Conservation (phyloP, 2,888 invertebrate species). For the Sialis fuliginosa region DNA sequence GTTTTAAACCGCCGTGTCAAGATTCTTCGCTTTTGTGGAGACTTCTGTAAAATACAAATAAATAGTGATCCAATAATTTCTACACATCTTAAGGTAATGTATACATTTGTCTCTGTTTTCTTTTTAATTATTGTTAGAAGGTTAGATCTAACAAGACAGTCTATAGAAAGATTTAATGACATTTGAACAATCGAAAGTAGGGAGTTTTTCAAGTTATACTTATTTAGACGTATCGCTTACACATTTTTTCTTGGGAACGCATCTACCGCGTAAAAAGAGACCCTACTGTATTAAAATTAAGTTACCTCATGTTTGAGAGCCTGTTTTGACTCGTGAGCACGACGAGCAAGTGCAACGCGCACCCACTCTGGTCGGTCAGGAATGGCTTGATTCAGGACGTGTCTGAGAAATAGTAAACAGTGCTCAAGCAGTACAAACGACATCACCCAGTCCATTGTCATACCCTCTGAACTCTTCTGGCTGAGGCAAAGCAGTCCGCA, state of each 20-base stretch:
- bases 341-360: constrained; percentile 38
- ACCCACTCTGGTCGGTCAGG: constrained; percentile 54
- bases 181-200: too few relatives aligned
- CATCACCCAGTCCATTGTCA: constrained; percentile 30
- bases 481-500: constrained; percentile 53
- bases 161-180: too few relatives aligned
- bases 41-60: constrained; percentile 21
- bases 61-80: background rate
- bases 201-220: too few relatives aligned
- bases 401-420: constrained; percentile 42
- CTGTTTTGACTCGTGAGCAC: constrained; percentile 40
- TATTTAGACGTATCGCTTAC: too few relatives aligned
- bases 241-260: too few relatives aligned
- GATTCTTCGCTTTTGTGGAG: constrained; percentile 23
- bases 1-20: constrained; percentile 27
- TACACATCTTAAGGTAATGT: background rate
- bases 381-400: constrained; percentile 45
- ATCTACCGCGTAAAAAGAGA: too few relatives aligned
- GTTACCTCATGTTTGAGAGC: constrained; percentile 39
- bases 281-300: too few relatives aligned
- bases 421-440: constrained; percentile 53
- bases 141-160: too few relatives aligned
- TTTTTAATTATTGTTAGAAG: too few relatives aligned
- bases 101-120: background rate
- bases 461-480: constrained; percentile 27